These are phyloP conservation scores for Epinephelus malabaricus DNA, from an alignment of 2,797 vertebrate species.

Conservation along the genomic window DNA sequence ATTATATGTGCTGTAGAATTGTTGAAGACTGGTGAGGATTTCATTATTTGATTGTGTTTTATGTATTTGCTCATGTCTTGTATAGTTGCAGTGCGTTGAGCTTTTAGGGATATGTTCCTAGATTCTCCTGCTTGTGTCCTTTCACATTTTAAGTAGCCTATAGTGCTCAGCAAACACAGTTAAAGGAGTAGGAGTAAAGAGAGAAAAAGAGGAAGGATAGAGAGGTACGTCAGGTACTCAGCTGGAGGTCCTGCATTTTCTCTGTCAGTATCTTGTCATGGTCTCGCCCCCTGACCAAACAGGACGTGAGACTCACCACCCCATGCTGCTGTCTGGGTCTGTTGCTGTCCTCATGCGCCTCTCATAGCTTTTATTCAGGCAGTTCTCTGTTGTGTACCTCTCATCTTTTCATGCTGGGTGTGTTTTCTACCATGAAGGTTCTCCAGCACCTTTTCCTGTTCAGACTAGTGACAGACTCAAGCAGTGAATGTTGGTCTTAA, in stretches of 20 bases:
- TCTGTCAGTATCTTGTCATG: constrained; percentile 46
- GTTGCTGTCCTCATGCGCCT: constrained; percentile 20
- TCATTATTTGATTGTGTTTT: neutral
- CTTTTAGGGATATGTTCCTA: neutral
- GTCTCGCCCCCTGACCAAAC: constrained; percentile 41
- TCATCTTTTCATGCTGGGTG: neutral
- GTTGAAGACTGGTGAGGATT: neutral
- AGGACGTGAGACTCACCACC: constrained; percentile 25
- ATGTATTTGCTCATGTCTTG: neutral
- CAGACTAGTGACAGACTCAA: neutral
- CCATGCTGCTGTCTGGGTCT: constrained; percentile 24
- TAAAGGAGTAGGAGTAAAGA: neutral
- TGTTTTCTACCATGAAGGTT: constrained; percentile 1
- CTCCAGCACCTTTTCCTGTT: neutral
- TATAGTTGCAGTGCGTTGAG: neutral
- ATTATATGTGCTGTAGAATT: neutral
- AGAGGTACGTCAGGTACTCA: constrained; percentile 45
- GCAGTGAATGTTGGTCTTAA: constrained; percentile 15
- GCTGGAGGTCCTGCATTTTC: constrained; percentile 37
- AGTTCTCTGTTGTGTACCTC: neutral
- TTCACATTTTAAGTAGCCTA: neutral
- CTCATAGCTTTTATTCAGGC: constrained; percentile 13
- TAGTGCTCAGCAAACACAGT: neutral
- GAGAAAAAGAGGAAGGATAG: constrained; percentile 5
- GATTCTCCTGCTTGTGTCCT: constrained; percentile 14